Evolutionary conservation across 1,140 invertebrate species (phyloP).

Genomic region (Cydia splendana): DNA sequence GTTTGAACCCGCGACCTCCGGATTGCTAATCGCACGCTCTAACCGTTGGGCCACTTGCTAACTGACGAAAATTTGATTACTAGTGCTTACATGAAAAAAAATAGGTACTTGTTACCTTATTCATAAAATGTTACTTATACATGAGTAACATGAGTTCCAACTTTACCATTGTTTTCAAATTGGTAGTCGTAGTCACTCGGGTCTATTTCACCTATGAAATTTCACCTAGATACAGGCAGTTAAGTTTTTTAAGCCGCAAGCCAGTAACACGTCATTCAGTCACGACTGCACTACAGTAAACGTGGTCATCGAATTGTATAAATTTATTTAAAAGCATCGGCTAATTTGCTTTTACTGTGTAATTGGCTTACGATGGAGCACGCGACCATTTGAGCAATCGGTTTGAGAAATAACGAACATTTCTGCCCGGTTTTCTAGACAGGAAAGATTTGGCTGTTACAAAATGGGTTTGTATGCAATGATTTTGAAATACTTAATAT

Average conservation of each 20-base stretch:
- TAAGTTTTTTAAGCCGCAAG: neutral
- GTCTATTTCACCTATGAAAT: neutral
- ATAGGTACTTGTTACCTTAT: no score
- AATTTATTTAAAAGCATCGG: slow-evolving; percentile 30
- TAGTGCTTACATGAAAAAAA: no score
- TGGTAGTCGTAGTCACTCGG: neutral
- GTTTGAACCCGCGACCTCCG: no score
- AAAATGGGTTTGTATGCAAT: neutral
- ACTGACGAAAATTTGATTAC: no score
- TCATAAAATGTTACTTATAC: no score
- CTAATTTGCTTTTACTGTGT: slow-evolving; percentile 33
- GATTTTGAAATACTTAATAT: neutral
- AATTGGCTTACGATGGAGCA: slow-evolving; percentile 29
- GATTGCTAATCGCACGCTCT: no score
- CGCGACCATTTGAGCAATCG: slow-evolving; percentile 6
- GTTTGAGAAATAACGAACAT: neutral
- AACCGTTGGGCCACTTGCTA: no score
- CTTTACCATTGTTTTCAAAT: neutral
- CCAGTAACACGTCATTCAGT: slow-evolving; percentile 23
- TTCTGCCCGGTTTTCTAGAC: slow-evolving; percentile 1
- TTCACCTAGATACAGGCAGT: neutral
- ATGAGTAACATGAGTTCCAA: no score
- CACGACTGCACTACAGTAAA: slow-evolving; percentile 25
- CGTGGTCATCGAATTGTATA: slow-evolving; percentile 26
- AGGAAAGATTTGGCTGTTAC: neutral